A percentile compares a stretch with the other conserved stretches of the same genome.
Conservation (phyloP, 2,113 vertebrate species). For the Himantopus leucocephalus region DNA sequence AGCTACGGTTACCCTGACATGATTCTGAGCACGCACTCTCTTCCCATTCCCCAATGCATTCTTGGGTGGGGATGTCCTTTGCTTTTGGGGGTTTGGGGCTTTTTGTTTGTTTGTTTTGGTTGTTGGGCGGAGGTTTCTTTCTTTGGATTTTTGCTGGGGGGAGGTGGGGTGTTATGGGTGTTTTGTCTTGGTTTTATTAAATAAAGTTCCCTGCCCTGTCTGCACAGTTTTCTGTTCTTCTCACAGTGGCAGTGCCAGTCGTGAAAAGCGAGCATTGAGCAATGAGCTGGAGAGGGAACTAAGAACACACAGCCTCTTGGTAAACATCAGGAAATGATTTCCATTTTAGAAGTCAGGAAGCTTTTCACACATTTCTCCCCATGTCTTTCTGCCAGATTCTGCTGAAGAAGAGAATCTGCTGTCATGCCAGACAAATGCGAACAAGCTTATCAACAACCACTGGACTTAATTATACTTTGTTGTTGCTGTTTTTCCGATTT, state of each 20-base stretch:
- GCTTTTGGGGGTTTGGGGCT: not conserved
- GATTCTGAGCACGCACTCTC: not conserved
- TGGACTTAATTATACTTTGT: not conserved
- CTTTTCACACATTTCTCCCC: not conserved
- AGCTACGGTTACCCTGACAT: not conserved
- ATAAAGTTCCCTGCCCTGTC: not conserved
- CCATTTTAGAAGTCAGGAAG: conserved; percentile 3
- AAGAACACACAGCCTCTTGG: not conserved
- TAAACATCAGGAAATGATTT: conserved; percentile 19
- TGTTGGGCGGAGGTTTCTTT: not conserved
- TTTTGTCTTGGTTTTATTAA: not conserved
- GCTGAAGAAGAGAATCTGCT: not conserved
- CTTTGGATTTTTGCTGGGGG: not conserved
- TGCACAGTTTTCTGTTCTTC: not conserved
- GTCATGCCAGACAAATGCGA: not conserved
- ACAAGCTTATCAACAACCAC: not conserved
- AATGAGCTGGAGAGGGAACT: not conserved
- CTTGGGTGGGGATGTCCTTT: not conserved
- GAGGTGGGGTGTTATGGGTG: not conserved
- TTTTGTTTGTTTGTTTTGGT: not conserved
- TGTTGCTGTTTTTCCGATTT: not conserved
- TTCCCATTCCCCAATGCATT: not conserved
- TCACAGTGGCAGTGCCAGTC: not conserved
- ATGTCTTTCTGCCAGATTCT: not conserved
- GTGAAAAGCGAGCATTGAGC: not conserved